These are phyloP conservation scores for Drosophila lowei DNA, from an alignment of 1,140 invertebrate genomes.

Conservation along the genomic window DNA sequence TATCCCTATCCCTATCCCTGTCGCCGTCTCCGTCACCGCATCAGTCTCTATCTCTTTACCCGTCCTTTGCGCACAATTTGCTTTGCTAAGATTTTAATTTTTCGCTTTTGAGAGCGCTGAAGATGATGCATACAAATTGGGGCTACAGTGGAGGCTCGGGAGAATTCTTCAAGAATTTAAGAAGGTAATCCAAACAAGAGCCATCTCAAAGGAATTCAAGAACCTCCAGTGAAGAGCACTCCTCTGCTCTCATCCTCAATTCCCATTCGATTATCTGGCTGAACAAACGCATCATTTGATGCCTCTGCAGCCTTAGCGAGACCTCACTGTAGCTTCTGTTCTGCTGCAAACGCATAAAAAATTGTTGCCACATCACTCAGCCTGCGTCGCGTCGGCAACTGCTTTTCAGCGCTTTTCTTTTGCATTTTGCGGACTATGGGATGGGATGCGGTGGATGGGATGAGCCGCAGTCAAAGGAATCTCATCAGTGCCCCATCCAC, in stretches of 20 bases:
- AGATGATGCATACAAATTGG: slow-evolving; percentile 53
- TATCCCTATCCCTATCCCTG: slow-evolving; percentile 5
- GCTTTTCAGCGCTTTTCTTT: slow-evolving; percentile 49
- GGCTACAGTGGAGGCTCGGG: slow-evolving; percentile 20
- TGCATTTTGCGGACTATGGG: slow-evolving; percentile 25
- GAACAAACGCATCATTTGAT: slow-evolving; percentile 5
- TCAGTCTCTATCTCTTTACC: background rate
- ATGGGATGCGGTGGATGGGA: background rate
- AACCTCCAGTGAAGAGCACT: too few relatives aligned
- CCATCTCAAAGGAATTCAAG: too few relatives aligned
- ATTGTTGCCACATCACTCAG: slow-evolving; percentile 60
- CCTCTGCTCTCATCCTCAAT: background rate
- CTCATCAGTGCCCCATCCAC: slow-evolving; percentile 34
- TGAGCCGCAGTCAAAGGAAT: slow-evolving; percentile 49
- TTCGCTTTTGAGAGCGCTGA: slow-evolving; percentile 19
- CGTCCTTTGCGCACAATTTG: slow-evolving; percentile 55
- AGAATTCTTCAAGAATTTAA: background rate
- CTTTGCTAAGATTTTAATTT: slow-evolving; percentile 56
- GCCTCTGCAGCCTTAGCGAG: background rate
- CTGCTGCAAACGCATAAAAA: slow-evolving; percentile 45
- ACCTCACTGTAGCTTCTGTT: slow-evolving; percentile 31
- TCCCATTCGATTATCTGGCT: too few relatives aligned
- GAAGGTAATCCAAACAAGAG: too few relatives aligned
- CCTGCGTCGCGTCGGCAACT: slow-evolving; percentile 44
- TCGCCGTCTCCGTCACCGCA: slow-evolving; percentile 10